Conservation (phyloP, 2,888 invertebrate species). For the Sepiola atlantica region DNA sequence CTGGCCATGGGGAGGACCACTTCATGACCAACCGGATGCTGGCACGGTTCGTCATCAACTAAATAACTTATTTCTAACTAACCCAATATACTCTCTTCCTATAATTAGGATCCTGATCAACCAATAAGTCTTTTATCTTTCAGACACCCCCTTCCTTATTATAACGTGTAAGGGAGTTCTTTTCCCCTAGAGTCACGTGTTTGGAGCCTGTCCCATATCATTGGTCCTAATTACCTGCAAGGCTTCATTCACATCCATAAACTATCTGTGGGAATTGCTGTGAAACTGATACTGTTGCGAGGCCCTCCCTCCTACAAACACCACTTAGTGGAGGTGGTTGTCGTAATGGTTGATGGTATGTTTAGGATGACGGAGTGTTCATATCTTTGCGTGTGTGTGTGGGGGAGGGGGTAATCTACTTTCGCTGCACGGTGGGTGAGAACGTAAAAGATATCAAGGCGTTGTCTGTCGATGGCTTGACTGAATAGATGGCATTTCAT, state of each 20-base stretch:
- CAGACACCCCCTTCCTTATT: background rate
- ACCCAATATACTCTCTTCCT: no score
- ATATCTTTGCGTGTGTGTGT: no score
- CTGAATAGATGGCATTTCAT: background rate
- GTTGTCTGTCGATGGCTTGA: background rate
- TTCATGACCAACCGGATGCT: no score
- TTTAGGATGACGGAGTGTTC: background rate
- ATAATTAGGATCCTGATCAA: no score
- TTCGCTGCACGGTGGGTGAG: background rate
- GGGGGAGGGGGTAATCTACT: background rate
- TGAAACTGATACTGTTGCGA: background rate
- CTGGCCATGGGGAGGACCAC: no score
- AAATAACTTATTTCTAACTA: no score
- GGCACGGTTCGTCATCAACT: no score
- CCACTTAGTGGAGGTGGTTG: background rate
- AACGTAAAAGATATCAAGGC: background rate
- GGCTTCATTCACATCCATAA: background rate
- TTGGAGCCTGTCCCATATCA: conserved; percentile 6
- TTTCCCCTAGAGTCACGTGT: background rate
- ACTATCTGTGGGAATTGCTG: background rate
- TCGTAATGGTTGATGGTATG: background rate
- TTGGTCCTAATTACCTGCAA: background rate
- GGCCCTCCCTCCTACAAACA: background rate
- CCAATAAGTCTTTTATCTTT: no score
- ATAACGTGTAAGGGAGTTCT: background rate